phyloP scores from a whole-genome alignment of 2,113 vertebrate species.

The Spilogale gracilis region DNA sequence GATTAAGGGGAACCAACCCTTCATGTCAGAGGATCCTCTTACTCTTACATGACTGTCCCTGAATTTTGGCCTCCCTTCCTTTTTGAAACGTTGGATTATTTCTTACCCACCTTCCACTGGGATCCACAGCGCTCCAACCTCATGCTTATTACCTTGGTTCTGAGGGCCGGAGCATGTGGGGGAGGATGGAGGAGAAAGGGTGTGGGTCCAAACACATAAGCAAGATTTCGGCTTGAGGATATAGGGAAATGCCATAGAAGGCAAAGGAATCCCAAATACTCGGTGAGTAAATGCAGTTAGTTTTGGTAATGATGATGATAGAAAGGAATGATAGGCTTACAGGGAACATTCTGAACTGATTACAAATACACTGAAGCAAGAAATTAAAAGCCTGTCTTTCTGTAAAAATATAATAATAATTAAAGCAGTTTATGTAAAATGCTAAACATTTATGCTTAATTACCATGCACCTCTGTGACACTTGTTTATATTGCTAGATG shows the following conservation, averaged over 20 bases:
- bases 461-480: not conserved
- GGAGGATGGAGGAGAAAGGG: not conserved
- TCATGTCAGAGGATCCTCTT: not conserved
- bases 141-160: not conserved
- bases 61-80: not conserved
- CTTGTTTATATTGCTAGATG: not conserved
- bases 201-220: rapidly evolving
- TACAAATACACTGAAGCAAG: not conserved
- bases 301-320: not conserved
- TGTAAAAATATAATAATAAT: not conserved
- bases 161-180: rapidly evolving
- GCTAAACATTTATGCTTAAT: not conserved
- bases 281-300: not conserved
- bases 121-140: not conserved
- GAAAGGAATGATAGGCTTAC: not conserved
- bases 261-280: not conserved
- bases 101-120: not conserved
- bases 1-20: too few species aligned
- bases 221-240: not conserved
- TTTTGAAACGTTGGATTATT: not conserved
- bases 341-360: slow-evolving; percentile 7
- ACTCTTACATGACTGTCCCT: not conserved
- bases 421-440: not conserved
- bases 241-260: not conserved
- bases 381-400: not conserved